Conservation (phyloP, 2,797 vertebrate genomes). For the Eleutherodactylus coqui region DNA sequence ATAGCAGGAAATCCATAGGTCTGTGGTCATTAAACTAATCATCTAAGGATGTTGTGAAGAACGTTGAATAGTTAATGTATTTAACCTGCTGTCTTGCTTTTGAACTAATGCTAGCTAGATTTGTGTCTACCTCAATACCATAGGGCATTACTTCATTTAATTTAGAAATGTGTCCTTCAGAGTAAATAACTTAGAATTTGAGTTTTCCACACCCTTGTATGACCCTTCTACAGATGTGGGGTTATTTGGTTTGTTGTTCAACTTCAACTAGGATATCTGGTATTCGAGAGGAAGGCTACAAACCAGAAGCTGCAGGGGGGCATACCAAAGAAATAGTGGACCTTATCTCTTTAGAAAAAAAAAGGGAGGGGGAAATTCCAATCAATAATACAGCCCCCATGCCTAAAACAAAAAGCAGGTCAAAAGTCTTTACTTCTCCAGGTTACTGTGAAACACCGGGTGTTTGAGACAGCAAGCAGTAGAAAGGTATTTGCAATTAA, state of each 20-base stretch:
- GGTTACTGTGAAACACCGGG: slow-evolving; percentile 34
- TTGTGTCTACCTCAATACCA: not conserved
- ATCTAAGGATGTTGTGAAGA: slow-evolving; percentile 30
- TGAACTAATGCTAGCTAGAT: not conserved
- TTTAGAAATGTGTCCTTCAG: not conserved
- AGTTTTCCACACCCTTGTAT: not conserved
- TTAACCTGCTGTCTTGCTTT: not conserved
- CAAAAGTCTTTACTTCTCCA: slow-evolving; percentile 52
- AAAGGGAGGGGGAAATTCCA: slow-evolving; percentile 53
- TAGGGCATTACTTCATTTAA: not conserved
- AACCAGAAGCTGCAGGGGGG: slow-evolving; percentile 52
- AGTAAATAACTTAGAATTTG: not conserved
- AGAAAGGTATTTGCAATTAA: slow-evolving; percentile 34
- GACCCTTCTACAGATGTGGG: not conserved
- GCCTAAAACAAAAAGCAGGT: slow-evolving; percentile 34
- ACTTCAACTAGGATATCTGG: slow-evolving; percentile 55
- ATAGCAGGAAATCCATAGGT: slow-evolving; percentile 42
- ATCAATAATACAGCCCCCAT: slow-evolving; percentile 34
- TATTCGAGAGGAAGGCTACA: slow-evolving; percentile 38
- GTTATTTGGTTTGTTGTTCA: slow-evolving; percentile 42
- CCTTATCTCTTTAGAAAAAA: slow-evolving; percentile 50
- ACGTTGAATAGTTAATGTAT: slow-evolving; percentile 8
- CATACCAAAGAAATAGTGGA: slow-evolving; percentile 57
- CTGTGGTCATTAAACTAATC: slow-evolving; percentile 21
- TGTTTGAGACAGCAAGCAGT: slow-evolving; percentile 11